These are phyloP conservation scores for Scaptomyza hsui DNA, from an alignment of 1,140 invertebrate genomes.

Conservation along the genomic window DNA sequence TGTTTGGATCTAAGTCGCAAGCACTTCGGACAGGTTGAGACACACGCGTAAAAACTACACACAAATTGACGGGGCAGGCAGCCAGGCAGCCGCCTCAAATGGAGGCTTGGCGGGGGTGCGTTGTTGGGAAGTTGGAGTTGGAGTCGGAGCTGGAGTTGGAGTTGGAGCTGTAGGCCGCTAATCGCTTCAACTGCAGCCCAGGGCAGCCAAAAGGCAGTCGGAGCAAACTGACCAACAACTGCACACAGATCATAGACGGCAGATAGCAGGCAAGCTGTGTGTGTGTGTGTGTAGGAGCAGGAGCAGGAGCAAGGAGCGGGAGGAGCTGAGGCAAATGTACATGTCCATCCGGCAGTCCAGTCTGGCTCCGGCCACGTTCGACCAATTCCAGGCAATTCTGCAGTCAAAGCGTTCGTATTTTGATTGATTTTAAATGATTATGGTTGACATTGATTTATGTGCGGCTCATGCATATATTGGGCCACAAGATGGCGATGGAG, in stretches of 20 bases:
- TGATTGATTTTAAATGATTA: constrained; percentile 84
- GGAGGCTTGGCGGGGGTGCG: constrained; percentile 48
- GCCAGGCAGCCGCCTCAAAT: constrained; percentile 16
- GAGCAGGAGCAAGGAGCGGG: constrained; percentile 3
- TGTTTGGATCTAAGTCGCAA: constrained; percentile 67
- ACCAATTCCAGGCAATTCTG: constrained; percentile 81
- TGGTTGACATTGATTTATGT: constrained; percentile 84
- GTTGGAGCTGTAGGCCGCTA: constrained; percentile 57
- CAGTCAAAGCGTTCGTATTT: constrained; percentile 83
- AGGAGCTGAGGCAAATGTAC: constrained; percentile 32
- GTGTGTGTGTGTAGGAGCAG: background rate
- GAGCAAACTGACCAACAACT: constrained; percentile 71
- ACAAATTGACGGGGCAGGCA: constrained; percentile 63
- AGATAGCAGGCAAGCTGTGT: constrained; percentile 62
- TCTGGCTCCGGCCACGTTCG: constrained; percentile 60
- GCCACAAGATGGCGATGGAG: constrained; percentile 67
- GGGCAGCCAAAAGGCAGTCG: constrained; percentile 20
- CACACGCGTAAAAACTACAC: constrained; percentile 80
- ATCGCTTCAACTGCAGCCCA: constrained; percentile 69
- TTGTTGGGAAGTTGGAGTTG: constrained; percentile 12
- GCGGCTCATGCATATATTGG: constrained; percentile 82
- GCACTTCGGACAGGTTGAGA: constrained; percentile 75
- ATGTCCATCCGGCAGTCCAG: constrained; percentile 31
- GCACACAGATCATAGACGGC: constrained; percentile 82
- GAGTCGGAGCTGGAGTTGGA: constrained; percentile 1